These are phyloP conservation scores for Polyodon spathula DNA, from an alignment of 2,113 vertebrate species.

Conservation along the genomic window DNA sequence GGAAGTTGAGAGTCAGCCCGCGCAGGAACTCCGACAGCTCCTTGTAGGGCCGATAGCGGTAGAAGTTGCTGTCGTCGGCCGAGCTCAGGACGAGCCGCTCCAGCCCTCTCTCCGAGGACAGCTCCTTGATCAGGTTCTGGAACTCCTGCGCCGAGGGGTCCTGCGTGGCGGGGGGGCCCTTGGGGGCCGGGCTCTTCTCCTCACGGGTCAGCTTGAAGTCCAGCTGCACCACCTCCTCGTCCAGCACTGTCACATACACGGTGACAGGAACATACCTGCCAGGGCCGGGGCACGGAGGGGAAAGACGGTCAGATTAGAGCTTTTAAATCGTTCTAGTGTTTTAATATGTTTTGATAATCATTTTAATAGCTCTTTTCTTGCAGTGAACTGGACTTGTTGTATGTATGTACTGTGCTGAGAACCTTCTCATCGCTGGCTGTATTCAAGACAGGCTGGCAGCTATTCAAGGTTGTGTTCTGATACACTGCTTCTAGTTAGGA, in stretches of 20 bases:
- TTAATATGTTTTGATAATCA: too few species aligned
- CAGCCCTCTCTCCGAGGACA: constrained; percentile 78
- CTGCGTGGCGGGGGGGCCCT: constrained; percentile 38
- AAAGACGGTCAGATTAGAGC: too few species aligned
- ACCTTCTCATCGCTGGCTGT: too few species aligned
- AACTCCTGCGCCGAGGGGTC: constrained; percentile 70
- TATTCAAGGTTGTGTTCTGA: too few species aligned
- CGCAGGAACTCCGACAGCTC: constrained; percentile 71
- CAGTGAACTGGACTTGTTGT: too few species aligned
- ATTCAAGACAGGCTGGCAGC: too few species aligned
- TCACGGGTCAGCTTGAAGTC: constrained; percentile 77
- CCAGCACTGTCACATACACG: constrained; percentile 61
- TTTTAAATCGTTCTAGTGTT: too few species aligned
- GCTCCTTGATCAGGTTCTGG: constrained; percentile 75
- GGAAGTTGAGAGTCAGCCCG: constrained; percentile 82
- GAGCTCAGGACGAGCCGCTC: constrained; percentile 65
- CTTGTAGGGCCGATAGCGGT: constrained; percentile 72
- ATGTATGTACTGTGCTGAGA: too few species aligned
- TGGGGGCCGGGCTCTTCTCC: constrained; percentile 33
- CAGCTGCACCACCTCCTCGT: constrained; percentile 58
- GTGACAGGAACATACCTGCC: constrained; percentile 70
- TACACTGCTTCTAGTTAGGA: too few species aligned
- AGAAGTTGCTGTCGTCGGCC: constrained; percentile 57
- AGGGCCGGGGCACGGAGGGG: background rate
- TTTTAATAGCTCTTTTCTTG: too few species aligned